phyloP scores from a whole-genome alignment of 2,888 invertebrate species.

The Dynastes grantii region DNA sequence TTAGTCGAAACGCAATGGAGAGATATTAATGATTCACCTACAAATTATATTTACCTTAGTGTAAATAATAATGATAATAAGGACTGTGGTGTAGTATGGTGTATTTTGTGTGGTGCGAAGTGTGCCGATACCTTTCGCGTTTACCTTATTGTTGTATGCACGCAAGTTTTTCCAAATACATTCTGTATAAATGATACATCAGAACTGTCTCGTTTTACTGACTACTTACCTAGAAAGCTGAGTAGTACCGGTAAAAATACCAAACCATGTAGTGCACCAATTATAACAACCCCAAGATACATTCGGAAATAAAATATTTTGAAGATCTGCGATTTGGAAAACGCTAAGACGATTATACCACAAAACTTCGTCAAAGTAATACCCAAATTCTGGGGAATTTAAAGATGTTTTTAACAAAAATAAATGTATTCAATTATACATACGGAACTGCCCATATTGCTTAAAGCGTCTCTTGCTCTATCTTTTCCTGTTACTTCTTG shows the following conservation, averaged over 20 bases:
- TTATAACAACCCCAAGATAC: slow-evolving; percentile 93
- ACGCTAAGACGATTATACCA: slow-evolving; percentile 90
- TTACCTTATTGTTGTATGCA: too few relatives aligned
- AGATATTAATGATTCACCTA: too few relatives aligned
- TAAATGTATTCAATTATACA: slow-evolving; percentile 61
- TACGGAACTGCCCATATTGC: slow-evolving; percentile 88
- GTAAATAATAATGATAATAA: too few relatives aligned
- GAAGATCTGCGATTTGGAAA: slow-evolving; percentile 94
- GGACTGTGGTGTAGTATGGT: too few relatives aligned
- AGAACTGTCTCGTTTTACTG: background rate
- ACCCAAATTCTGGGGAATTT: too few relatives aligned
- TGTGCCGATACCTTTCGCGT: too few relatives aligned
- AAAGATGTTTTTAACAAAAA: too few relatives aligned
- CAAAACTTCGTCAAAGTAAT: slow-evolving; percentile 96
- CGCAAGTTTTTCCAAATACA: too few relatives aligned
- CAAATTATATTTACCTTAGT: too few relatives aligned
- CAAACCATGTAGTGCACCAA: slow-evolving; percentile 93
- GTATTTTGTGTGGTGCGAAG: too few relatives aligned
- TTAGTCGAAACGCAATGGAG: too few relatives aligned
- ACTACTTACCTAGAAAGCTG: slow-evolving; percentile 68
- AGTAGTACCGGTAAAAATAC: slow-evolving; percentile 93
- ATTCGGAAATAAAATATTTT: slow-evolving; percentile 96
- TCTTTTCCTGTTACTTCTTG: slow-evolving; percentile 70
- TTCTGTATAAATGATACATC: slow-evolving; percentile 1
- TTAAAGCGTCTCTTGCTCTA: slow-evolving; percentile 82